These are phyloP conservation scores for Psilopsiagon aurifrons DNA, from an alignment of 2,113 vertebrate species.

Conservation along the genomic window DNA sequence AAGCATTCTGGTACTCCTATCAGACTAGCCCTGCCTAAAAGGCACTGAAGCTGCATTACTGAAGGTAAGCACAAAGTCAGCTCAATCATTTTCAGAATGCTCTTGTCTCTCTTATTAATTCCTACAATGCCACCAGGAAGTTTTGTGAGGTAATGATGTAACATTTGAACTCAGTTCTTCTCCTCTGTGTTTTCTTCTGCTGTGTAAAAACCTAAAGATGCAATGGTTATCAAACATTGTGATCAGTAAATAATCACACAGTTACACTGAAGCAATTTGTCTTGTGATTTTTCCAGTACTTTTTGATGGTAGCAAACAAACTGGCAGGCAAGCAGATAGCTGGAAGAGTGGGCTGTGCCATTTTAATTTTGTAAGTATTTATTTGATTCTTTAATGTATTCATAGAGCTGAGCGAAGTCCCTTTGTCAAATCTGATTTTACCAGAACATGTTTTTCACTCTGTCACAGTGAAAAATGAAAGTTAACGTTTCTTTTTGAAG, in stretches of 20 bases:
- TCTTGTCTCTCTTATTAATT: neutral
- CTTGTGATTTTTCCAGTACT: neutral
- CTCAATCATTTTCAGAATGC: neutral
- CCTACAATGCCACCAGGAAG: neutral
- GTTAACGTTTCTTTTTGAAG: neutral
- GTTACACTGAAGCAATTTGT: neutral
- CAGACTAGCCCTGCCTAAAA: neutral
- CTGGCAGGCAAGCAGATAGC: neutral
- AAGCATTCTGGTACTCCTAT: too few species aligned
- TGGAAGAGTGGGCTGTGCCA: neutral
- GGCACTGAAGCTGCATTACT: fast-evolving
- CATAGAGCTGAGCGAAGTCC: neutral
- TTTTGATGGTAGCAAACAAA: neutral
- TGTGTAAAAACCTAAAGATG: neutral
- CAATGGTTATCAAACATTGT: neutral
- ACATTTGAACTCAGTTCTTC: neutral
- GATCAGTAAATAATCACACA: neutral
- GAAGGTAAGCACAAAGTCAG: fast-evolving
- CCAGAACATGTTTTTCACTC: neutral
- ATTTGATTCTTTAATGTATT: neutral
- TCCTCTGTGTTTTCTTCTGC: neutral
- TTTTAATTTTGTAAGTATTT: neutral
- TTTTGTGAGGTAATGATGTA: neutral
- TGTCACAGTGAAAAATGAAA: neutral
- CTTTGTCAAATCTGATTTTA: neutral